Conservation (phyloP, 2,888 invertebrate genomes). For the Torymus auratus region DNA sequence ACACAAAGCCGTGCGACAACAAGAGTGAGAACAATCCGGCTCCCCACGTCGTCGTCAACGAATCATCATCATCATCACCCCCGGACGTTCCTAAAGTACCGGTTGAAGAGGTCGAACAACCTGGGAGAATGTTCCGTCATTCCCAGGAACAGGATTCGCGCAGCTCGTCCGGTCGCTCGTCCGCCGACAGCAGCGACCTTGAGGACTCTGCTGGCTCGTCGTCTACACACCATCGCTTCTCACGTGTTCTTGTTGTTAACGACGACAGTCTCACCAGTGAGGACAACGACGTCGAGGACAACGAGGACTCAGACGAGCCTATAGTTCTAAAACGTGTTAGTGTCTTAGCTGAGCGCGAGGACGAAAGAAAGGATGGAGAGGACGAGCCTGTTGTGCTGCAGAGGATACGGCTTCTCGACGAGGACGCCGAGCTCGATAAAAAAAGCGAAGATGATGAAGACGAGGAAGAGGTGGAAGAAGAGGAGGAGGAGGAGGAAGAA, state of each 20-base stretch:
- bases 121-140: constrained; percentile 67
- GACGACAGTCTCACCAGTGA: constrained; percentile 72
- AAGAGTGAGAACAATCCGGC: background rate
- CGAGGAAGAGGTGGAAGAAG: constrained; percentile 2
- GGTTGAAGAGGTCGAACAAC: background rate
- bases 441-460: constrained; percentile 37
- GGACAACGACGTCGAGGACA: constrained; percentile 72
- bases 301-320: constrained; percentile 69
- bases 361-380: constrained; percentile 50
- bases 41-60: no score
- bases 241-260: constrained; percentile 76
- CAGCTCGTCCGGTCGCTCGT: constrained; percentile 74
- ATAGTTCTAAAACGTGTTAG: constrained; percentile 67
- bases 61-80: no score
- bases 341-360: constrained; percentile 65
- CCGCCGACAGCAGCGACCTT: constrained; percentile 74
- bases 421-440: constrained; percentile 61
- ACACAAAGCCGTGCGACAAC: background rate
- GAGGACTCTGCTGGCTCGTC: constrained; percentile 67
- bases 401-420: constrained; percentile 68
- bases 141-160: constrained; percentile 69
- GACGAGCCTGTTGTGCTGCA: constrained; percentile 70
- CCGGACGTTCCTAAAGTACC: background rate
- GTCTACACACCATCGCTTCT: constrained; percentile 68
- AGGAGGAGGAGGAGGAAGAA: constrained; percentile 34